These are phyloP conservation scores for Sylvilagus bachmani DNA, from an alignment of 2,113 vertebrate species.

Conservation along the genomic window DNA sequence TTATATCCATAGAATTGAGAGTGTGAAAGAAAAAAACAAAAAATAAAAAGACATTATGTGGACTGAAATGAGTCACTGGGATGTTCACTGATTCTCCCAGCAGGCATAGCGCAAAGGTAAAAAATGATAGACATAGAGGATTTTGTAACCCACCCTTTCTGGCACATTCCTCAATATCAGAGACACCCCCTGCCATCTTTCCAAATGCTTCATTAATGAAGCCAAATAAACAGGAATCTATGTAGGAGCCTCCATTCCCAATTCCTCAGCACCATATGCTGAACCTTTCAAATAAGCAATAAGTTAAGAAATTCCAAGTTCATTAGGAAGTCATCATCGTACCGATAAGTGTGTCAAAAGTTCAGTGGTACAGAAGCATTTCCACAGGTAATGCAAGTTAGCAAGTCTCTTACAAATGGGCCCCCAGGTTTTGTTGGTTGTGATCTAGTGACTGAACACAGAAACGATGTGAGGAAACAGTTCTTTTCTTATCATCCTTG, in stretches of 20 bases:
- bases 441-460: not conserved
- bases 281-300: conserved; percentile 43
- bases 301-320: conserved; percentile 47
- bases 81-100: conserved; percentile 28
- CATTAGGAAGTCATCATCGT: conserved; percentile 31
- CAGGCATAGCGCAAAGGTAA: not conserved
- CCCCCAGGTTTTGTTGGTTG: not conserved
- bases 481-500: not conserved
- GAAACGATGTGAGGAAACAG: not conserved
- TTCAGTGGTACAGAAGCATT: not conserved
- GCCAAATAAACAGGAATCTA: conserved; percentile 24
- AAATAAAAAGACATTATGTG: not conserved
- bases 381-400: not conserved
- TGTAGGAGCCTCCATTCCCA: not conserved
- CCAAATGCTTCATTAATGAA: conserved; percentile 48
- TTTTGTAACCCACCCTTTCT: conserved; percentile 14
- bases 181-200: conserved; percentile 14
- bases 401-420: not conserved
- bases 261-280: conserved; percentile 7
- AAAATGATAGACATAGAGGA: not conserved
- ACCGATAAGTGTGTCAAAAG: not conserved
- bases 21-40: not conserved
- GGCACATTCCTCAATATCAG: conserved; percentile 13
- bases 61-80: not conserved
- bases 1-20: not conserved